A percentile compares a stretch with the other conserved stretches of the same genome.
These are phyloP conservation scores for Solea solea DNA, from an alignment of 2,113 vertebrate genomes.

Conservation along the genomic window DNA sequence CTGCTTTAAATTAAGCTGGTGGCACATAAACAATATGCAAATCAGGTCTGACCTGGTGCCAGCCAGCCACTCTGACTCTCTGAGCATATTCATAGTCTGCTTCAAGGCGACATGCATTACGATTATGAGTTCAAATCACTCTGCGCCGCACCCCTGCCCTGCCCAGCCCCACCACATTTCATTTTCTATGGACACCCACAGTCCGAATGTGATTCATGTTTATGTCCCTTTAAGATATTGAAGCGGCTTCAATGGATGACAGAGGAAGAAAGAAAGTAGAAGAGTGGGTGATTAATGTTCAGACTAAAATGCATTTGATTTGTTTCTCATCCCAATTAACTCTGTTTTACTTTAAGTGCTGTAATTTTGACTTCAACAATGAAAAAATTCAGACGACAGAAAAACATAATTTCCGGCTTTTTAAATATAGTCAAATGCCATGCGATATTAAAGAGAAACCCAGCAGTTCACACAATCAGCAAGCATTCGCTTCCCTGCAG, in stretches of 20 bases:
- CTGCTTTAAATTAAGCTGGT: constrained; percentile 67
- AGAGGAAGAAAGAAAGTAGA: constrained; percentile 1
- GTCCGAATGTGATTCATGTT: constrained; percentile 63
- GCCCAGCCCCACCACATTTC: constrained; percentile 35
- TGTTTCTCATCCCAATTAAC: too few relatives aligned
- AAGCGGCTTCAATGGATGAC: constrained; percentile 19
- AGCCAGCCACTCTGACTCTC: constrained; percentile 61
- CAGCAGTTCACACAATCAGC: too few relatives aligned
- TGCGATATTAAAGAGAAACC: too few relatives aligned
- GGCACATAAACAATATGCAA: constrained; percentile 74
- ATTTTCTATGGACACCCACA: constrained; percentile 48
- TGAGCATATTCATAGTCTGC: constrained; percentile 62
- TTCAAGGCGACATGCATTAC: constrained; percentile 57
- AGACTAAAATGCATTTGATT: neutral
- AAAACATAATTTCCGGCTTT: too few relatives aligned
- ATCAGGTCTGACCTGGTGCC: constrained; percentile 64
- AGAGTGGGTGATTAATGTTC: constrained; percentile 41
- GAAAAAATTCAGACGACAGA: too few relatives aligned
- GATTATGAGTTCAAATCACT: constrained; percentile 66
- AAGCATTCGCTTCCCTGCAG: too few relatives aligned
- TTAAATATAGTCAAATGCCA: too few relatives aligned
- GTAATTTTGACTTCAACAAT: too few relatives aligned
- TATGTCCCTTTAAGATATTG: constrained; percentile 60
- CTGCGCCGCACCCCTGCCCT: constrained; percentile 5
- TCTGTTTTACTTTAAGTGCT: too few relatives aligned